Evolutionary conservation across 2,113 vertebrate genomes (phyloP), one percentile per base, ranked within the genome.

Genomic region (Eclectus roratus): DNA sequence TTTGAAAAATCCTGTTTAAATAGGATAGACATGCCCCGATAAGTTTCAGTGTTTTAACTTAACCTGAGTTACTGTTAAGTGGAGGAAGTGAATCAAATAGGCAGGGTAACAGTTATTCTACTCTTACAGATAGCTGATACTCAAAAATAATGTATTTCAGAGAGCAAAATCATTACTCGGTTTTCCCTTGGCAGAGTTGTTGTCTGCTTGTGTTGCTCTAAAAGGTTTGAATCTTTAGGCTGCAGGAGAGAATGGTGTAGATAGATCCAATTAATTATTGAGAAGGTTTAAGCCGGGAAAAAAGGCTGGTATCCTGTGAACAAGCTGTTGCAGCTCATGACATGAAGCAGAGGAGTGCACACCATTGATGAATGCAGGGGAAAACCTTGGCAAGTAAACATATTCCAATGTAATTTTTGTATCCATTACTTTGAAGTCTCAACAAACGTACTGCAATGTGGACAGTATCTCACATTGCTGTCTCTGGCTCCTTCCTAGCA

Each of bases 401-500:
- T 19, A 44, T 70, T 70, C 44, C 49, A 35, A 0, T 73, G 13
- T 56, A 39, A 31, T 43, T n/a, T 41, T 78, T 61, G 50, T 83
- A 43, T 80, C 14, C 6, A 2, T 44, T 6, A 2, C 41, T 79
- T 64, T 76, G n/a, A 50, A 90, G 39, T 60, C 31, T 8, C 9
- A 66, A 29, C 18, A 56, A 56, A 35, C 1, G 2, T 47, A 11
- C 31, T 0, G 0, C 55, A 33, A 27, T 77, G 17, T 46, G 44
- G 52, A 2, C 46, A 29, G 4, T 65, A 10, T 61, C 77, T 76
- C 7, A 47, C 1, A 0, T 47, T 21, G 8, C 55, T 88, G 31
- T 19, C 8, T 86, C 37, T 52, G 33, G 29, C 31, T 66, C 1
- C 33, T 83, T 80, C 17, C 18, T 56, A 15, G 53, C 24, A 80